Conservation (phyloP, 2,888 invertebrate species). For the Lepidocyrtoides sp. region DNA sequence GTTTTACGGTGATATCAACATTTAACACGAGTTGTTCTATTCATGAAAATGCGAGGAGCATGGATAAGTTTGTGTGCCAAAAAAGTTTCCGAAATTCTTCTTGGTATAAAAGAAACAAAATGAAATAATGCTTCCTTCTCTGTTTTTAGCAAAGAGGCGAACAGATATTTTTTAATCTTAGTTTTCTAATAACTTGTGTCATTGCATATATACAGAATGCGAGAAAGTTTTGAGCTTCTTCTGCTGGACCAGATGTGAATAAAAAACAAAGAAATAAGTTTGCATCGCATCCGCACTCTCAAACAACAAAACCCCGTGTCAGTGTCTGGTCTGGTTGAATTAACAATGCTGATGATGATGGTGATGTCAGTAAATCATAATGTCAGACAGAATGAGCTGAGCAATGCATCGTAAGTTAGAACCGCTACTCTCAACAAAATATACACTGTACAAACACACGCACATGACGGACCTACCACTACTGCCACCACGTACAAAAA, state of each 20-base stretch:
- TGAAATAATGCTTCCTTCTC: not conserved
- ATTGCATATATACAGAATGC: not conserved
- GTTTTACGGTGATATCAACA: too few species aligned
- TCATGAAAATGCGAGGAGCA: too few species aligned
- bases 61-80: too few species aligned
- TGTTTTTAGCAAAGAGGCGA: not conserved
- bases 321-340: constrained; percentile 53
- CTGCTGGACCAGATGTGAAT: constrained; percentile 9
- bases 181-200: not conserved
- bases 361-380: constrained; percentile 76
- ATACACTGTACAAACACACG: not conserved
- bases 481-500: constrained; percentile 49
- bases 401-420: constrained; percentile 42
- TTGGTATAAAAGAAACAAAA: not conserved
- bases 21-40: too few species aligned
- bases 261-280: not conserved
- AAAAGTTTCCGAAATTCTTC: not conserved
- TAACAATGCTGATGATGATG: constrained; percentile 66
- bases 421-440: constrained; percentile 16
- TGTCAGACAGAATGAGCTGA: constrained; percentile 53
- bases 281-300: constrained; percentile 36
- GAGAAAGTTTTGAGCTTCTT: not conserved
- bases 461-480: not conserved
- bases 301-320: constrained; percentile 50
- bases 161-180: not conserved